These are phyloP conservation scores for Cebidichthys violaceus DNA, from an alignment of 2,113 vertebrate species.

Conservation along the genomic window DNA sequence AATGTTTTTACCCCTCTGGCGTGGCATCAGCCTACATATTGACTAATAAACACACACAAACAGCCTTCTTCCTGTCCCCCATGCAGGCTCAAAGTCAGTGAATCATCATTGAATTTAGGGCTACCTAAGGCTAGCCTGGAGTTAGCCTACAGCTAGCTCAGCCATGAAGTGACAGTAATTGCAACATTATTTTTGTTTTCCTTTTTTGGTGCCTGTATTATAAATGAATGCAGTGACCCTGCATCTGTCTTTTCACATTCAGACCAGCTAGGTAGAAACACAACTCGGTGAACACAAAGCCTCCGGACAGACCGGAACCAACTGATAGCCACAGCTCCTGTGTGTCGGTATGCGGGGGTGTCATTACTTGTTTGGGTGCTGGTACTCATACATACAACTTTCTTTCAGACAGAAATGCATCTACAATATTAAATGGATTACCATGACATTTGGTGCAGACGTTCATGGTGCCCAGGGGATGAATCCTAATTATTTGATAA, in stretches of 20 bases:
- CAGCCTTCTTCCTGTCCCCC: conserved; percentile 18
- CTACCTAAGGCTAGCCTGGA: conserved; percentile 54
- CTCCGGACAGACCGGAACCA: background rate
- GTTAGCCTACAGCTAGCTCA: conserved; percentile 37
- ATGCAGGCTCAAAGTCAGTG: conserved; percentile 54
- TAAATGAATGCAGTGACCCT: conserved; percentile 62
- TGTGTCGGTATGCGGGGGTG: background rate
- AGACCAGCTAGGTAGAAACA: conserved; percentile 23
- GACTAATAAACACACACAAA: conserved; percentile 20
- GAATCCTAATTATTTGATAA: background rate
- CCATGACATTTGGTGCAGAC: background rate
- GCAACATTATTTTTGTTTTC: conserved; percentile 39
- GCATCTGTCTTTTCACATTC: conserved; percentile 66
- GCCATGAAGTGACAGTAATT: conserved; percentile 59
- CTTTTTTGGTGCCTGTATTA: conserved; percentile 43
- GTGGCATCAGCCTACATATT: conserved; percentile 20
- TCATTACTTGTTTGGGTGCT: background rate
- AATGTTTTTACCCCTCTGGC: conserved; percentile 35
- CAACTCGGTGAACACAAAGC: conserved; percentile 25
- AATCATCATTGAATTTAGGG: conserved; percentile 57
- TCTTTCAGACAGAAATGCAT: background rate
- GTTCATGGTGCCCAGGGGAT: background rate
- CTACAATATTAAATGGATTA: background rate
- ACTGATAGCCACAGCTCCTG: background rate
- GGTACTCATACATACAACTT: background rate